A percentile compares a stretch with the other conserved stretches of the same genome.
Conservation (phyloP, 2,797 vertebrate species). For the Argyrosomus regius region DNA sequence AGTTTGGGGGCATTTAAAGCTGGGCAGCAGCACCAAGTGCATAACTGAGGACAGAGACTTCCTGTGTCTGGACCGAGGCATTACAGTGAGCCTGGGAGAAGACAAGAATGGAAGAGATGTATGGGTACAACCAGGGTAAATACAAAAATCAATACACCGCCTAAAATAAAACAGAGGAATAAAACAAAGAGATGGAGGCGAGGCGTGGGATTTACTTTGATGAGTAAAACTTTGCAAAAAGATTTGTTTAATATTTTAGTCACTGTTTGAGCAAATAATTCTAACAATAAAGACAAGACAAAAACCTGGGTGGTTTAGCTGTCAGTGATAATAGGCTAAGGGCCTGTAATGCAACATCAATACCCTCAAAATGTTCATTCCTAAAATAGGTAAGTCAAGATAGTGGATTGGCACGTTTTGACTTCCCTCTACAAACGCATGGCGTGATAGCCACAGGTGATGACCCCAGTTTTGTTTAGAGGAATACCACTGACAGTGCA, state of each 20-base stretch:
- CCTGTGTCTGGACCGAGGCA: conserved; percentile 52
- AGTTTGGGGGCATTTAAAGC: conserved; percentile 88
- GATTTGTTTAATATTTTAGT: conserved; percentile 29
- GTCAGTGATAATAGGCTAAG: conserved; percentile 46
- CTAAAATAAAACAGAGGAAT: conserved; percentile 69
- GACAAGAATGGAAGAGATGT: conserved; percentile 42
- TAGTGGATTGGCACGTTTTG: conserved; percentile 67
- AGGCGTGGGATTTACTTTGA: conserved; percentile 44
- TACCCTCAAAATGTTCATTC: conserved; percentile 53
- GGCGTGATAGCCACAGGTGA: conserved; percentile 72
- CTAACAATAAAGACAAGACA: conserved; percentile 18
- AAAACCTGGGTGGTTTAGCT: conserved; percentile 42
- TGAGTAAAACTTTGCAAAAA: conserved; percentile 51
- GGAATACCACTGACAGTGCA: conserved; percentile 49
- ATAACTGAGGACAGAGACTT: conserved; percentile 72
- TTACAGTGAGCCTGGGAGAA: conserved; percentile 39
- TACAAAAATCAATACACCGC: conserved; percentile 79
- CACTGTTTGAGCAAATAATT: conserved; percentile 30
- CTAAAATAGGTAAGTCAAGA: conserved; percentile 25
- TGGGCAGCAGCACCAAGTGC: conserved; percentile 69
- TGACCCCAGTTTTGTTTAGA: conserved; percentile 66
- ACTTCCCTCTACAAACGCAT: conserved; percentile 57
- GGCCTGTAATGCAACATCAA: conserved; percentile 48
- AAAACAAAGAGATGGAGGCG: conserved; percentile 41
- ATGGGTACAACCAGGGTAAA: conserved; percentile 47